A percentile compares a stretch with the other conserved stretches of the same genome.
phyloP scores from a whole-genome alignment of 2,888 invertebrate genomes.

The Harpalus rubripes region DNA sequence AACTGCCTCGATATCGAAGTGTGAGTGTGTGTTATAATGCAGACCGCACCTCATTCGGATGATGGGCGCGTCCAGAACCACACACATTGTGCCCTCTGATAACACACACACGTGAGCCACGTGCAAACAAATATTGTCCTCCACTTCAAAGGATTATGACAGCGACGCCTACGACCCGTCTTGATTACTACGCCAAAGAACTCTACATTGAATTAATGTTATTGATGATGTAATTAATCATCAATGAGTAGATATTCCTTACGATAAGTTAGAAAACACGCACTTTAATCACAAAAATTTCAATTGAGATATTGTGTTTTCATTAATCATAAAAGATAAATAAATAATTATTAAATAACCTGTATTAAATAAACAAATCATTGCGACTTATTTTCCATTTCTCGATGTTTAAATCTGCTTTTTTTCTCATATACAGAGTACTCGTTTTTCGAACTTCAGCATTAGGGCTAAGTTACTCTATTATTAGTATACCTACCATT shows the following conservation, averaged over 20 bases:
- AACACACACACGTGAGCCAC: constrained; percentile 29
- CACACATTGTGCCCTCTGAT: constrained; percentile 44
- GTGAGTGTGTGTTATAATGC: constrained; percentile 28
- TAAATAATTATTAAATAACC: too few species aligned
- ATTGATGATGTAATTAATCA: background rate
- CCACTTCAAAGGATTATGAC: constrained; percentile 30
- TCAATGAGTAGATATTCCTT: background rate
- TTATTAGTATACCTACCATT: too few species aligned
- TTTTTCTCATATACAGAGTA: too few species aligned
- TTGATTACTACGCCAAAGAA: background rate
- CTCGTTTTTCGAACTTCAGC: too few species aligned
- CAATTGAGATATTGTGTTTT: too few species aligned
- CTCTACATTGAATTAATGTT: background rate
- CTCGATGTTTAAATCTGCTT: too few species aligned
- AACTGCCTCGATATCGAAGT: constrained; percentile 6
- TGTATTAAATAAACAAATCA: too few species aligned
- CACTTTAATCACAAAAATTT: too few species aligned
- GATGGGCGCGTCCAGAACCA: constrained; percentile 55
- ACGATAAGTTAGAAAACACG: too few species aligned
- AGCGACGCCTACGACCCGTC: background rate
- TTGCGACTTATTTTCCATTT: too few species aligned
- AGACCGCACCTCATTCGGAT: constrained; percentile 43
- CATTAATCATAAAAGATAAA: too few species aligned
- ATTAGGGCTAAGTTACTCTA: too few species aligned
- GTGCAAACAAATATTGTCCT: constrained; percentile 35